Evolutionary conservation across 2,113 vertebrate species (phyloP).

Genomic region (Paramisgurnus dabryanus): DNA sequence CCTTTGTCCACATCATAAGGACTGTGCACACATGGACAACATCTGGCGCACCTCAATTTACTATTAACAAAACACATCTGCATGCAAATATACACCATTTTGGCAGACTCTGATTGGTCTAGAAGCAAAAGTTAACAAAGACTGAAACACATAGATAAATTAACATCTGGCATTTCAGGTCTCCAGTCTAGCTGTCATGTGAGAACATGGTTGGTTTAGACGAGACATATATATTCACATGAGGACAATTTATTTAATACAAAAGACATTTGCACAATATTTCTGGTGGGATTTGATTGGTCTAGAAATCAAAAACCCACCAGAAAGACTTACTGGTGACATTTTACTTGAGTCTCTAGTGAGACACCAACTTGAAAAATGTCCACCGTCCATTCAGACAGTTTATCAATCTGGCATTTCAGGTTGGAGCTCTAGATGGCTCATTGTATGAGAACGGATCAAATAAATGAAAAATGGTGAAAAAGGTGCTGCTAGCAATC

Average conservation of each 20-base stretch:
- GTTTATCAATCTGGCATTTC: conserved; percentile 56
- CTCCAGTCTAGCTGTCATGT: no score
- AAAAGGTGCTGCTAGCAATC: conserved; percentile 37
- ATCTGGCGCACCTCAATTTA: conserved; percentile 32
- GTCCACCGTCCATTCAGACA: conserved; percentile 51
- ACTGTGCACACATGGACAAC: conserved; percentile 47
- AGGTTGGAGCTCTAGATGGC: conserved; percentile 35
- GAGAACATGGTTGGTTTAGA: no score
- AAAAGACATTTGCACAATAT: not conserved
- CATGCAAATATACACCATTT: not conserved
- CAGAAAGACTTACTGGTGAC: conserved; percentile 48
- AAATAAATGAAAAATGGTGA: conserved; percentile 12
- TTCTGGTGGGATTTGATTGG: no score
- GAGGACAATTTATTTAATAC: no score
- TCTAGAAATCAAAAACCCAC: no score
- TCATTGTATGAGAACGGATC: not conserved
- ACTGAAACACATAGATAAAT: no score
- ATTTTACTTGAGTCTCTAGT: conserved; percentile 52
- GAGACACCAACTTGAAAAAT: conserved; percentile 43
- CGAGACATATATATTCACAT: no score
- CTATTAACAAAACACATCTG: not conserved
- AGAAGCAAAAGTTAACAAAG: no score
- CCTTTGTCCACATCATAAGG: conserved; percentile 40
- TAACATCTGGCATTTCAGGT: no score
- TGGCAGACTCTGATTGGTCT: no score